phyloP scores from a whole-genome alignment of 2,888 invertebrate genomes.

The Malacosoma neustria region DNA sequence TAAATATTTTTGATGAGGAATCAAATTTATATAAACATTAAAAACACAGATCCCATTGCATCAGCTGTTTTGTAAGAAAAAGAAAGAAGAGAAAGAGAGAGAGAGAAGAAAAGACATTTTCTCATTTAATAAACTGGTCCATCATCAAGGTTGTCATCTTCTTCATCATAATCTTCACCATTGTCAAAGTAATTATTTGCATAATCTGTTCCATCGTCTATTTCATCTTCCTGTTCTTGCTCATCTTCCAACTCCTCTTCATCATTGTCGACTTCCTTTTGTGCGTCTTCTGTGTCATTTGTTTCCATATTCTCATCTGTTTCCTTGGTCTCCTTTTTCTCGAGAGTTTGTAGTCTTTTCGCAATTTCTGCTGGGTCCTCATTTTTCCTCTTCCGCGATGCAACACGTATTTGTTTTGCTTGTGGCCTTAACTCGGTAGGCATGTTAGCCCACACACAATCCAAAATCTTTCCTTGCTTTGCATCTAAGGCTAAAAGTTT shows the following conservation, averaged over 20 bases:
- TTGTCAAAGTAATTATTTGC: conserved; percentile 92
- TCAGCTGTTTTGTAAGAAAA: too few relatives aligned
- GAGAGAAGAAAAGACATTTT: too few relatives aligned
- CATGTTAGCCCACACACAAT: conserved; percentile 77
- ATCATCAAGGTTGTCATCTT: conserved; percentile 90
- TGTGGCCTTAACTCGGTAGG: conserved; percentile 77
- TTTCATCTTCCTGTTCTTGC: conserved; percentile 86
- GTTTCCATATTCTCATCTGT: conserved; percentile 59
- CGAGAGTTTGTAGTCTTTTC: conserved; percentile 77
- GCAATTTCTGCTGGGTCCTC: conserved; percentile 49
- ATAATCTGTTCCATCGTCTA: conserved; percentile 93
- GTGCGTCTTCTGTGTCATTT: conserved; percentile 52
- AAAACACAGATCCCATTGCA: too few relatives aligned
- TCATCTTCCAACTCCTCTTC: conserved; percentile 77
- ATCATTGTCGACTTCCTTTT: conserved; percentile 71
- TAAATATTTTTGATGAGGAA: too few relatives aligned
- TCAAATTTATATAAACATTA: too few relatives aligned
- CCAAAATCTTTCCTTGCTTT: conserved; percentile 53
- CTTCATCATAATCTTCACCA: conserved; percentile 90
- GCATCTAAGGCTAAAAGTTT: conserved; percentile 64
- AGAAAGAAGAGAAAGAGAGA: too few relatives aligned
- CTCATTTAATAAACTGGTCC: conserved; percentile 84
- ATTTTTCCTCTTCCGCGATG: conserved; percentile 46
- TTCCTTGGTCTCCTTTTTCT: conserved; percentile 77
- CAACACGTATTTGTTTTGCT: conserved; percentile 39